Evolutionary conservation across 2,888 invertebrate species (phyloP).

Genomic region (Eulithis prunata): DNA sequence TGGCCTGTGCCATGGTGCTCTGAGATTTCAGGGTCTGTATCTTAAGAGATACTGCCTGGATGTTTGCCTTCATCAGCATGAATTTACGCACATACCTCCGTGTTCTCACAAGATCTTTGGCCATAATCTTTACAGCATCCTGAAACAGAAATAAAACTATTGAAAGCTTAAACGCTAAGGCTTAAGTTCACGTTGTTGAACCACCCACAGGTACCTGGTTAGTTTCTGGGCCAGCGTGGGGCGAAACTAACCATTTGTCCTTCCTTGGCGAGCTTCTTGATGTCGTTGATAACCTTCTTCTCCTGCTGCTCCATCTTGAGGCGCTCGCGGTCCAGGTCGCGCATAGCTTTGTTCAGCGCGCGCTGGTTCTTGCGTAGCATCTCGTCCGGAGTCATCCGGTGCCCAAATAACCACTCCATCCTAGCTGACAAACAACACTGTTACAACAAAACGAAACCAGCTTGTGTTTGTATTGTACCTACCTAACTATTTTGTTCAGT

Average conservation of each 20-base stretch:
- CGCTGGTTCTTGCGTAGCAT: slow-evolving; percentile 99
- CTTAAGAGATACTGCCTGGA: slow-evolving; percentile 98
- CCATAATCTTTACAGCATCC: slow-evolving; percentile 99
- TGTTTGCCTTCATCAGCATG: slow-evolving; percentile 99
- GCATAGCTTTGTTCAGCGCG: slow-evolving; percentile 98
- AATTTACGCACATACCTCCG: slow-evolving; percentile 98
- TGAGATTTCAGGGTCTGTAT: slow-evolving; percentile 99
- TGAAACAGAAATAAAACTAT: slow-evolving; percentile 56
- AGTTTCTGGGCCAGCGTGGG: no score
- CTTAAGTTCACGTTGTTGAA: not conserved
- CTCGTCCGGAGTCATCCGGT: slow-evolving; percentile 98
- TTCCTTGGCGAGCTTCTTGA: slow-evolving; percentile 99
- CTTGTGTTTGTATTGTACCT: no score
- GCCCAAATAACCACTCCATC: slow-evolving; percentile 98
- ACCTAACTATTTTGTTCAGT: no score
- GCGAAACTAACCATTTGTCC: slow-evolving; percentile 94
- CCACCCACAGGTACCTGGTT: no score
- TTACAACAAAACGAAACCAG: no score
- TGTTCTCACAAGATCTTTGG: slow-evolving; percentile 98
- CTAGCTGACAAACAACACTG: not conserved
- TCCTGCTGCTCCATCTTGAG: slow-evolving; percentile 99
- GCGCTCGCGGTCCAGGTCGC: slow-evolving; percentile 97
- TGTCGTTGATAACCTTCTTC: slow-evolving; percentile 98
- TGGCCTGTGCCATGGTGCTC: slow-evolving; percentile 99
- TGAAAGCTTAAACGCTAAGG: no score